A percentile compares a stretch with the other conserved stretches of the same genome.
These are phyloP conservation scores for Jacana jacana DNA, from an alignment of 2,113 vertebrate genomes.

Conservation along the genomic window DNA sequence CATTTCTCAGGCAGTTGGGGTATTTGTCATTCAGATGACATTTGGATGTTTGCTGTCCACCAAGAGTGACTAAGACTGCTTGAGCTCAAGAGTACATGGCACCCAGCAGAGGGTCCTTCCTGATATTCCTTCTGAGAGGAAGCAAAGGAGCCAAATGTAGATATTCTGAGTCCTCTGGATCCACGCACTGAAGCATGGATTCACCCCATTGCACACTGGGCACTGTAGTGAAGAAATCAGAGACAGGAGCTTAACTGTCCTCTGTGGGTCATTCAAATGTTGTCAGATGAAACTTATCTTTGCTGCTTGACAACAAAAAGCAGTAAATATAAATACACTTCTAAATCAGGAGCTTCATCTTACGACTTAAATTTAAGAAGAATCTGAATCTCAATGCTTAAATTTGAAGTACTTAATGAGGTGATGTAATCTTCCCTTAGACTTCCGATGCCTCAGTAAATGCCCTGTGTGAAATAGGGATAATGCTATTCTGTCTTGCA, in stretches of 20 bases:
- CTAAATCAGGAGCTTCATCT: neutral
- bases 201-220: neutral
- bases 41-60: neutral
- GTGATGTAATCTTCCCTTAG: neutral
- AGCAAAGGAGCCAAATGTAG: neutral
- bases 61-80: neutral
- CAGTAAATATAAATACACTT: slow-evolving; percentile 36
- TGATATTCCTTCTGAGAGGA: neutral
- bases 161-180: neutral
- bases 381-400: neutral
- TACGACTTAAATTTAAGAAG: slow-evolving; percentile 15
- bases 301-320: neutral
- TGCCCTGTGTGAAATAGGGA: neutral
- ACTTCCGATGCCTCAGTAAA: neutral
- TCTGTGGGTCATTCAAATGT: neutral
- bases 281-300: neutral
- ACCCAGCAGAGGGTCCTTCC: neutral
- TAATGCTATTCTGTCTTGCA: neutral
- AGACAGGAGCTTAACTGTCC: neutral
- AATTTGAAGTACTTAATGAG: slow-evolving; percentile 4
- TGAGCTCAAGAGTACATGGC: neutral
- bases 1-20: neutral
- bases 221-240: neutral
- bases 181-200: neutral
- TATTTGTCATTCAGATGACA: neutral